These are phyloP conservation scores for Camponotus pennsylvanicus DNA, from an alignment of 1,140 invertebrate genomes.

Conservation along the genomic window DNA sequence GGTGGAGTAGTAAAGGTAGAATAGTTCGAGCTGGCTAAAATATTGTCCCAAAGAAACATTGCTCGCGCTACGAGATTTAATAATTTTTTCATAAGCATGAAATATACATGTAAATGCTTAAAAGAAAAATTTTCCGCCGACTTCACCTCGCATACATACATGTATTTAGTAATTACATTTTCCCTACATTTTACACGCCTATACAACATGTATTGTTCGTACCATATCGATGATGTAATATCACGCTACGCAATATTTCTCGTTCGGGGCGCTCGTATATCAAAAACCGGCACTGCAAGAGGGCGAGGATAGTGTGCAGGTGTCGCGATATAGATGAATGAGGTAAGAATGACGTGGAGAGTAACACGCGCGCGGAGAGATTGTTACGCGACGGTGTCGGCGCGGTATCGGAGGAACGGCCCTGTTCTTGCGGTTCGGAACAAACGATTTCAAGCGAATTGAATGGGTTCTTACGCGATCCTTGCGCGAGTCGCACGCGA, in stretches of 20 bases:
- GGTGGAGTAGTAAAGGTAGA: background rate
- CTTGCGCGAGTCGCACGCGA: conserved; percentile 17
- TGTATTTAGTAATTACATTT: background rate
- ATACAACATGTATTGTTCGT: background rate
- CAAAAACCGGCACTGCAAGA: background rate
- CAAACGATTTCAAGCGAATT: conserved; percentile 34
- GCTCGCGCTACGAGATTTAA: background rate
- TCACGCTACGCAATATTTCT: conserved; percentile 6
- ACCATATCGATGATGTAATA: background rate
- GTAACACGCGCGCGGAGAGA: conserved; percentile 6
- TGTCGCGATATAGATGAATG: conserved; percentile 38
- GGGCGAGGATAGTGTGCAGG: background rate
- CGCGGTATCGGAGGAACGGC: conserved; percentile 17
- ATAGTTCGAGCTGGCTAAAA: background rate
- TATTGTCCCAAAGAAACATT: background rate
- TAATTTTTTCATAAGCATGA: too few relatives aligned
- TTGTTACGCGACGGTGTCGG: conserved; percentile 29
- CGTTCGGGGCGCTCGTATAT: background rate
- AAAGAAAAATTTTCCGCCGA: background rate
- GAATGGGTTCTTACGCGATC: conserved; percentile 15
- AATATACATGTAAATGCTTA: background rate
- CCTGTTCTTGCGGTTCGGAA: background rate
- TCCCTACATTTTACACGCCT: background rate
- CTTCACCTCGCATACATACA: background rate
- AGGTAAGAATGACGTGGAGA: conserved; percentile 41